Base-by-base conservation (phyloP, 1,140 invertebrate species). In the Drosophila kikkawai region DNA sequence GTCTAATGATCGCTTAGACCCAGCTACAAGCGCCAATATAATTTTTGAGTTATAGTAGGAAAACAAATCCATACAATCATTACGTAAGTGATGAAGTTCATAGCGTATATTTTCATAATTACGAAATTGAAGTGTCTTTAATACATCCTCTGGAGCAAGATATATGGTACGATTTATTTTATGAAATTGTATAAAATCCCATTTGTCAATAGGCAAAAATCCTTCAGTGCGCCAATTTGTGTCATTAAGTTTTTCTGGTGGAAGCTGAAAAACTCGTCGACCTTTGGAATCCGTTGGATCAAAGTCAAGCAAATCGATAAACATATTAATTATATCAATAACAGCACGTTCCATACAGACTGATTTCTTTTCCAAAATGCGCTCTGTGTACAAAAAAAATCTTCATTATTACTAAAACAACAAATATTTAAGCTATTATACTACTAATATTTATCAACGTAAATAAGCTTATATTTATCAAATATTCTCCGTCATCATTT, bases 21-120 rank as follows among this genome's bases (percentile, higher is more conserved):
- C 94, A 81, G 95, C 96, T 6, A 96, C 95, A 19, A 97, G 93
- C 15, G 95, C 92, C 68, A 96, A 95, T 44, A 95, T 93, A 22
- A 96, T 94, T 93, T 96, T 96, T 36, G 94, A 94, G 83, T 96
- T 96, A 80, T 96, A 97, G 90, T 95, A 96, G 11, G 94, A 94
- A 91, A 96, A 96, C 19, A 97, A 85, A 85, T 97, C 96, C 91
- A 96, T 95, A 75, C 95, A 96, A 88, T 96, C 95, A 42, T 94
- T 95, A n/a, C 96, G 94, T 11, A 95, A 93, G 55, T 94, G 94
- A 66, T 84, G 80, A 22, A 95, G 80, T 74, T 96, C 95, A 79
- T 95, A 94, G 55, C 80, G 70, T 9, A 91, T 75, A 65, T 71
- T 79, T 59, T 92, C 85, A 75, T 91, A 77, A 36, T 82, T 88